Base-by-base conservation (phyloP, 2,113 vertebrate species). In the Puma concolor region DNA sequence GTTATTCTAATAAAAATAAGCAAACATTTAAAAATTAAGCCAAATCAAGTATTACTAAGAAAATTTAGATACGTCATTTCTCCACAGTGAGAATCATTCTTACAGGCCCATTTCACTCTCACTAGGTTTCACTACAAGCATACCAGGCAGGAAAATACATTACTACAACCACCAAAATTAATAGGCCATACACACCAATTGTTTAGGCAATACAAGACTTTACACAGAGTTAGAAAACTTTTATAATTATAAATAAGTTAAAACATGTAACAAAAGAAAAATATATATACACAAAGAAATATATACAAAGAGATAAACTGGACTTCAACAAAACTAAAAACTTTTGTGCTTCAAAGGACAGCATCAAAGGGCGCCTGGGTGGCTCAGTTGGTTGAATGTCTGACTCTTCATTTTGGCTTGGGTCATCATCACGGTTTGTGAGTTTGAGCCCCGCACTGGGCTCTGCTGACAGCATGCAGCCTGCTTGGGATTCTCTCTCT, bases 1-100 rank as follows among this genome's bases (percentile, higher is more conserved):
- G 16, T 71, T 83, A 91, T 31, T 57, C 66, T 84, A 97, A 82
- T 38, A 72, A 92, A 94, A 89, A 66, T 7, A 52, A 92, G 63
- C 1, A 81, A 88, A 36, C 36, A 50, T 38, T 83, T 67, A 69
- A 92, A 91, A 31, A 88, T 21, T 72, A 82, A 41, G 7, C 50
- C 41, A 48, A 95, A 86, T 0, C 38, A 16, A 90, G 5, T 16
- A 60, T 36, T 88, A 77, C 50, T 64, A 81, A 66, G 50, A 72
- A 57, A 86, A 81, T 33, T 44, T 44, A 85, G 27, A 63, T 38
- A 27, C 31, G 21, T 52, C 66, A 81, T 90, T 87, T 94, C 44
- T 52, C 41, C 25, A 48, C 77, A 94, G 15, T 67, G 48, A 77
- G 31, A 95, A 63, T 36, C 27, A 71, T 50, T 94, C 64, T 94